Evolutionary conservation across 2,113 vertebrate genomes (phyloP).

Genomic region (Carassius auratus): DNA sequence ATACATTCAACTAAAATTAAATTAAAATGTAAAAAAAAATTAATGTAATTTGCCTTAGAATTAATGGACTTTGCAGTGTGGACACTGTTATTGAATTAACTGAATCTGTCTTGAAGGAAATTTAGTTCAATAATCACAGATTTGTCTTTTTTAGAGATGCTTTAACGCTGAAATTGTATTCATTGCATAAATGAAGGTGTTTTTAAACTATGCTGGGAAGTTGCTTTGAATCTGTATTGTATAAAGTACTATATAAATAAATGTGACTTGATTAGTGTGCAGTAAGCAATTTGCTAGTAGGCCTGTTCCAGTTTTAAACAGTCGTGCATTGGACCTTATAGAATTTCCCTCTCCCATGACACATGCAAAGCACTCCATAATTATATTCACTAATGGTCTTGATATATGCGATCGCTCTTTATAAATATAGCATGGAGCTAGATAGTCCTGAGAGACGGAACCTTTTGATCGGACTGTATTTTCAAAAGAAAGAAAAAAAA

Average conservation of each 20-base stretch:
- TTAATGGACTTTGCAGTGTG: neutral
- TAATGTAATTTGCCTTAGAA: neutral
- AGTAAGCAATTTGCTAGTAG: neutral
- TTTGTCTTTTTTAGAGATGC: neutral
- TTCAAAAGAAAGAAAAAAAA: constrained; percentile 29
- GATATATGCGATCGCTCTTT: constrained; percentile 44
- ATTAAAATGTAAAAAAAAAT: no score
- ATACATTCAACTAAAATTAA: no score
- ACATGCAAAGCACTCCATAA: neutral
- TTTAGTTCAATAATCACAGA: neutral
- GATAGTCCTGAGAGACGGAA: constrained; percentile 16
- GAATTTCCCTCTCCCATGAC: constrained; percentile 18
- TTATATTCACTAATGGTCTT: constrained; percentile 36
- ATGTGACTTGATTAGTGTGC: neutral
- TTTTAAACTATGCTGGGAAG: no score
- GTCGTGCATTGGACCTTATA: neutral
- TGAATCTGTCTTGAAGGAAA: neutral
- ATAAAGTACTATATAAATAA: no score
- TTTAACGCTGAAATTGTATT: neutral
- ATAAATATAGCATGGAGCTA: constrained; percentile 1
- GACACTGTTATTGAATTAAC: neutral
- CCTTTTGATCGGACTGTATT: constrained; percentile 41
- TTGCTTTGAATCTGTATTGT: no score
- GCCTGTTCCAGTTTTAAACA: neutral
- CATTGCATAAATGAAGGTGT: neutral